Conservation (phyloP, 1,140 invertebrate species). For the Ganaspis sp. region DNA sequence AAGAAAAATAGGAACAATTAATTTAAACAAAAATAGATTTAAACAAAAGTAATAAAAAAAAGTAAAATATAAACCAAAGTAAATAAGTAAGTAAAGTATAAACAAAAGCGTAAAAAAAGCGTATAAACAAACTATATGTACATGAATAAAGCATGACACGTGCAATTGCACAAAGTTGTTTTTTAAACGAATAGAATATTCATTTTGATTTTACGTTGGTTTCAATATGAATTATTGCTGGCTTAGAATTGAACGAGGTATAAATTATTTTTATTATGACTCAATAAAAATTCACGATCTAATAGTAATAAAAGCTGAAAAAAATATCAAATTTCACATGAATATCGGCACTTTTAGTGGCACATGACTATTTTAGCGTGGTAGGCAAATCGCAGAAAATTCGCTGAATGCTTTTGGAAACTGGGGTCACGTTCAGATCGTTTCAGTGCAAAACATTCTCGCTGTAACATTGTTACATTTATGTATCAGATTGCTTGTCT, state of each 20-base stretch:
- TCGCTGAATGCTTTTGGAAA: not conserved
- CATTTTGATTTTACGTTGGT: too few species aligned
- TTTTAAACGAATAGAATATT: not conserved
- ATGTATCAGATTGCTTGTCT: not conserved
- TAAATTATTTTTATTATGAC: not conserved
- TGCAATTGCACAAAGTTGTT: too few species aligned
- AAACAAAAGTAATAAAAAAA: too few species aligned
- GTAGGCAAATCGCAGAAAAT: constrained; percentile 8
- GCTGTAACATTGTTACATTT: not conserved
- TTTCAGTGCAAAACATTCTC: not conserved
- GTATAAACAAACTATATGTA: too few species aligned
- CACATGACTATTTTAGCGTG: not conserved
- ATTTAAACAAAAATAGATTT: too few species aligned
- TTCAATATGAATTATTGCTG: not conserved
- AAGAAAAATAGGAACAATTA: too few species aligned
- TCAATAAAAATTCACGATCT: not conserved
- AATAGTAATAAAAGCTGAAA: constrained; percentile 1
- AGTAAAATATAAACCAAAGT: too few species aligned
- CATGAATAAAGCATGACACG: too few species aligned
- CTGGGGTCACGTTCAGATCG: not conserved
- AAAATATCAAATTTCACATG: not conserved
- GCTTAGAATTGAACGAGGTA: not conserved
- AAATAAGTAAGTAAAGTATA: too few species aligned
- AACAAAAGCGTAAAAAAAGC: too few species aligned
- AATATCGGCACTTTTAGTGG: not conserved